A percentile compares a stretch with the other conserved stretches of the same genome.
Evolutionary conservation across 2,888 invertebrate species (phyloP).

Genomic region (Blomia tropicalis): DNA sequence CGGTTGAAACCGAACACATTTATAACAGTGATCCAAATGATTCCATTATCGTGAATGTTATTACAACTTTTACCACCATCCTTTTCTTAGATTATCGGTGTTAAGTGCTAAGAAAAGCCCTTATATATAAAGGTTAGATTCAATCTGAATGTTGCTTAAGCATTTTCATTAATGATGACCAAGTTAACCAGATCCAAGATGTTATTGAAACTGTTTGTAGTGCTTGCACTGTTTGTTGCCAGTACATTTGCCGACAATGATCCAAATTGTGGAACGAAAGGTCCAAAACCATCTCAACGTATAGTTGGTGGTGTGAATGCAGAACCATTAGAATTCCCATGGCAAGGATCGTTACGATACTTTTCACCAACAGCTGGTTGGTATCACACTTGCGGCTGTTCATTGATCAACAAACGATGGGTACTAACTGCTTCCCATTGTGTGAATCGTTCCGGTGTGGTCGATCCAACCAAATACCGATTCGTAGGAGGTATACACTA

Average conservation of each 20-base stretch:
- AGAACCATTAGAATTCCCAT: constrained; percentile 6
- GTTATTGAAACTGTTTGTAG: background rate
- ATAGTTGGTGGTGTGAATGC: constrained; percentile 17
- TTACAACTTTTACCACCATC: too few relatives aligned
- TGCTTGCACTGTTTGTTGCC: background rate
- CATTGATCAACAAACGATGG: constrained; percentile 13
- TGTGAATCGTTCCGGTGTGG: background rate
- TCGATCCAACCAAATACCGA: background rate
- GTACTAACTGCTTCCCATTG: constrained; percentile 22
- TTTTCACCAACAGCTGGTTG: background rate
- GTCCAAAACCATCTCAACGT: background rate
- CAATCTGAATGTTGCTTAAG: too few relatives aligned
- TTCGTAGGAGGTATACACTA: background rate
- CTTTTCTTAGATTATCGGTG: too few relatives aligned
- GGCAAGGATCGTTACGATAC: constrained; percentile 18
- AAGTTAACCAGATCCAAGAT: too few relatives aligned
- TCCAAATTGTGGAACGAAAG: background rate
- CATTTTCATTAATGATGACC: too few relatives aligned
- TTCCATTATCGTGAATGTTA: too few relatives aligned
- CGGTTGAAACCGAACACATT: too few relatives aligned
- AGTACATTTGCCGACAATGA: background rate
- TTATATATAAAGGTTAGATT: too few relatives aligned
- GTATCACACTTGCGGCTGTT: background rate
- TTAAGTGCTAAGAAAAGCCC: too few relatives aligned
- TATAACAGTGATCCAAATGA: too few relatives aligned